Evolutionary conservation across 2,888 invertebrate species (phyloP).

Genomic region (Drosophila longiperda): DNA sequence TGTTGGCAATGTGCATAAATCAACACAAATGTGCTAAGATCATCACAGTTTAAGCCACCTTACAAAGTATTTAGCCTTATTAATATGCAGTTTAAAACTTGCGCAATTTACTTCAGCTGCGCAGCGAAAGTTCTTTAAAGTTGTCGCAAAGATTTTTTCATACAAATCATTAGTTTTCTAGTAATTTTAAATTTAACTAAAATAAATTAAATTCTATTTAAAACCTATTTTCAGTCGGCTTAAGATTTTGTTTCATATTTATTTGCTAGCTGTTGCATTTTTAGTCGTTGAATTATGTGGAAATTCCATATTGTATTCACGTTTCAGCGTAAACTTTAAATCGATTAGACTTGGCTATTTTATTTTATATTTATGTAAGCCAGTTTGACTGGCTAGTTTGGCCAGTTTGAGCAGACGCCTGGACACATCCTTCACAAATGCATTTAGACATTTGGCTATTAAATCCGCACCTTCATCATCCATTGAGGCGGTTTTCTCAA

Average conservation of each 20-base stretch:
- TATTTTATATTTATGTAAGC: no score
- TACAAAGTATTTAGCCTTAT: slow-evolving; percentile 36
- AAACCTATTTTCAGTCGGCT: background rate
- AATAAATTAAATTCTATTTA: background rate
- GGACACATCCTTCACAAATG: slow-evolving; percentile 50
- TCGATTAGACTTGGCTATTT: slow-evolving; percentile 47
- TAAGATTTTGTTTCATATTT: background rate
- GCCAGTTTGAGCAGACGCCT: slow-evolving; percentile 40
- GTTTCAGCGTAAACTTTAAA: slow-evolving; percentile 56
- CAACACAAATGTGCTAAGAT: slow-evolving; percentile 43
- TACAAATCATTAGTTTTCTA: background rate
- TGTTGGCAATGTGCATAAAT: slow-evolving; percentile 44
- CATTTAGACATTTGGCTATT: slow-evolving; percentile 39
- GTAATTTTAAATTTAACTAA: background rate
- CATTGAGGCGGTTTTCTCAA: slow-evolving; percentile 42
- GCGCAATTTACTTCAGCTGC: slow-evolving; percentile 1
- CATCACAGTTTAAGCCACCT: slow-evolving; percentile 39
- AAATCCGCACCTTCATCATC: slow-evolving; percentile 63
- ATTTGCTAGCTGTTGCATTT: background rate
- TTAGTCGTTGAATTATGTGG: slow-evolving; percentile 3
- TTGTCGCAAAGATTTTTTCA: slow-evolving; percentile 1
- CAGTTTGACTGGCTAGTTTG: no score
- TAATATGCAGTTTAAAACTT: background rate
- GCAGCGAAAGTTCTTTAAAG: background rate
- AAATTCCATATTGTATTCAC: slow-evolving; percentile 67